phyloP scores from a whole-genome alignment of 1,140 invertebrate species.

The Drosophila sulfurigaster region DNA sequence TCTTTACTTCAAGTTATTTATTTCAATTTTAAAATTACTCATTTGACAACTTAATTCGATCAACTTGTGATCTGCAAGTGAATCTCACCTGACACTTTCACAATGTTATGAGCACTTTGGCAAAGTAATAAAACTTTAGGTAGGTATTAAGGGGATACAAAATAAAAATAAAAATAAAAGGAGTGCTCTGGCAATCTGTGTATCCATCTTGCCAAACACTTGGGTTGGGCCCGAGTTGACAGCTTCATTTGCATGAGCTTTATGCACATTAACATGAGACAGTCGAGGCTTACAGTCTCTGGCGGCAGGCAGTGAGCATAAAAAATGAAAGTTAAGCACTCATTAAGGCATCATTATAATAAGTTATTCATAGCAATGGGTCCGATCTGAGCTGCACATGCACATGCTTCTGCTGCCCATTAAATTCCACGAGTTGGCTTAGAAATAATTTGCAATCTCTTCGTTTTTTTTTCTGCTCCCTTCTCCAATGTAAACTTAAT shows the following conservation, averaged over 20 bases:
- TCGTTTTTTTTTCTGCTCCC: neutral
- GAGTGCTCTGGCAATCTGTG: neutral
- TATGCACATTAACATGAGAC: slow-evolving; percentile 28
- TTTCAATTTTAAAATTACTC: too few species aligned
- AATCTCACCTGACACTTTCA: neutral
- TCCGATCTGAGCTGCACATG: slow-evolving; percentile 2
- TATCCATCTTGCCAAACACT: slow-evolving; percentile 20
- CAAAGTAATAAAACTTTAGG: slow-evolving; percentile 2
- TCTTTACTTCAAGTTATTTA: too few species aligned
- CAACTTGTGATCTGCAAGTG: neutral
- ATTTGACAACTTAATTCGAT: neutral
- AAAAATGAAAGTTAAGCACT: slow-evolving; percentile 77
- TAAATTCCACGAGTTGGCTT: slow-evolving; percentile 48
- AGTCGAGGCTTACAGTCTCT: neutral
- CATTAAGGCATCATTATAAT: slow-evolving; percentile 76
- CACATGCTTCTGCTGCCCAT: slow-evolving; percentile 38
- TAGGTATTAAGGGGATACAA: neutral
- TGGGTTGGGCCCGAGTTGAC: slow-evolving; percentile 34
- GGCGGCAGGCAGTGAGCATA: slow-evolving; percentile 36
- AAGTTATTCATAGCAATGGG: slow-evolving; percentile 58
- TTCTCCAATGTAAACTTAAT: neutral
- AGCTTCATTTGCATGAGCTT: slow-evolving; percentile 44
- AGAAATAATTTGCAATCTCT: slow-evolving; percentile 34
- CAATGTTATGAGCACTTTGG: neutral
- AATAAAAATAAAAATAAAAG: neutral